Percentiles rank a stretch among this genome's conserved stretches.
phyloP scores from a whole-genome alignment of 2,113 vertebrate species.

The Nothocercus nigrocapillus region DNA sequence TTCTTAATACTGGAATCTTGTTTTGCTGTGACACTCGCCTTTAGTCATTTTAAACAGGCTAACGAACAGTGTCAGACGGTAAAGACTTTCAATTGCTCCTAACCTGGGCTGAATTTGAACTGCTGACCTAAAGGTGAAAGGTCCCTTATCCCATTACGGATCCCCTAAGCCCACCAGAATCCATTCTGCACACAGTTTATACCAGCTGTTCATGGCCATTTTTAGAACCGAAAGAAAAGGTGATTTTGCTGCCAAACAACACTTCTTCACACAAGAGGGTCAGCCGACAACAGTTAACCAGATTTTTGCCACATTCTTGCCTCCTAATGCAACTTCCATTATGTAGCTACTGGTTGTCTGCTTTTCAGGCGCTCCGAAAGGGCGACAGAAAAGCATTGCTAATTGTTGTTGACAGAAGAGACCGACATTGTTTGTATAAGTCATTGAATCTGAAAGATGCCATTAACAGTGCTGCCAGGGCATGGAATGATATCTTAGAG shows the following conservation, averaged over 20 bases:
- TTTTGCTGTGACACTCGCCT: slow-evolving; percentile 53
- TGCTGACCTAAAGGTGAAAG: slow-evolving; percentile 71
- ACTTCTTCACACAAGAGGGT: slow-evolving; percentile 67
- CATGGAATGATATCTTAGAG: slow-evolving; percentile 46
- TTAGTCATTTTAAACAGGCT: slow-evolving; percentile 51
- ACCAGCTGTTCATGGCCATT: slow-evolving; percentile 61
- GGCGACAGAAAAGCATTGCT: slow-evolving; percentile 65
- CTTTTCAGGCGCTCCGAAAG: slow-evolving; percentile 62
- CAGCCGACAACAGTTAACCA: slow-evolving; percentile 72
- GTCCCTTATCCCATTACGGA: slow-evolving; percentile 71
- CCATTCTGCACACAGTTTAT: slow-evolving; percentile 66
- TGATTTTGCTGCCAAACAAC: slow-evolving; percentile 68
- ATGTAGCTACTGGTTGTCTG: slow-evolving; percentile 64
- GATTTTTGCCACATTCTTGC: slow-evolving; percentile 75
- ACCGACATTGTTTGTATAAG: slow-evolving; percentile 69
- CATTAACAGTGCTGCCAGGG: slow-evolving; percentile 60
- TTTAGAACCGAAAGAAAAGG: slow-evolving; percentile 58
- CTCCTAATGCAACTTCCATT: slow-evolving; percentile 71
- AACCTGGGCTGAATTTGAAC: slow-evolving; percentile 71
- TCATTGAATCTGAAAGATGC: slow-evolving; percentile 71
- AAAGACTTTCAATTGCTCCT: slow-evolving; percentile 66
- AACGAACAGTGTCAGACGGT: slow-evolving; percentile 64
- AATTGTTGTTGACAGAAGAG: slow-evolving; percentile 76
- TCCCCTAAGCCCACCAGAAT: slow-evolving; percentile 65
- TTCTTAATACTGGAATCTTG: slow-evolving; percentile 33